These are phyloP conservation scores for Campoplex capitator DNA, from an alignment of 2,888 invertebrate genomes.

Conservation along the genomic window DNA sequence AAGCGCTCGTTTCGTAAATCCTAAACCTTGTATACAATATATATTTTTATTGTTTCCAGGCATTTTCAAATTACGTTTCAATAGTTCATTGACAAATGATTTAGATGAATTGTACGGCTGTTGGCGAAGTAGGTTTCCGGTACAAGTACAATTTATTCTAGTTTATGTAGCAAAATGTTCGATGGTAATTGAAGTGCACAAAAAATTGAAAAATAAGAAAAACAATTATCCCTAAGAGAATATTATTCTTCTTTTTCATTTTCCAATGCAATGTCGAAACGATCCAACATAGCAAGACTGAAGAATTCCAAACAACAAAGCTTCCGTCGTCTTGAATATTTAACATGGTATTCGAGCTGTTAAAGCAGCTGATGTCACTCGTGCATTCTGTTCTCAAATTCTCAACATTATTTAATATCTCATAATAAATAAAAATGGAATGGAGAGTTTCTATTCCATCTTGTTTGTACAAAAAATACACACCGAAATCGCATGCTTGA, in stretches of 20 bases:
- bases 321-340: neutral
- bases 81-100: neutral
- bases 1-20: neutral
- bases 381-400: neutral
- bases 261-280: neutral
- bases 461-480: neutral
- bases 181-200: neutral
- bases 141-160: neutral
- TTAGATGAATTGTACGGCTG: too few species aligned
- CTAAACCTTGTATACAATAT: neutral
- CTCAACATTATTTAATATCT: neutral
- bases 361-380: neutral
- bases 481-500: neutral
- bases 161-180: neutral
- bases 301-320: neutral
- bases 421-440: too few species aligned
- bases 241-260: neutral
- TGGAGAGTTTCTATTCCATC: neutral
- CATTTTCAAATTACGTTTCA: neutral
- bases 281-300: neutral
- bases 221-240: neutral
- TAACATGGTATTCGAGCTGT: neutral
- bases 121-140: neutral
- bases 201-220: neutral
- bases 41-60: neutral